A percentile compares a stretch with the other conserved stretches of the same genome.
Evolutionary conservation across 2,888 invertebrate genomes (phyloP).

Genomic region (Metallyticus violacea): DNA sequence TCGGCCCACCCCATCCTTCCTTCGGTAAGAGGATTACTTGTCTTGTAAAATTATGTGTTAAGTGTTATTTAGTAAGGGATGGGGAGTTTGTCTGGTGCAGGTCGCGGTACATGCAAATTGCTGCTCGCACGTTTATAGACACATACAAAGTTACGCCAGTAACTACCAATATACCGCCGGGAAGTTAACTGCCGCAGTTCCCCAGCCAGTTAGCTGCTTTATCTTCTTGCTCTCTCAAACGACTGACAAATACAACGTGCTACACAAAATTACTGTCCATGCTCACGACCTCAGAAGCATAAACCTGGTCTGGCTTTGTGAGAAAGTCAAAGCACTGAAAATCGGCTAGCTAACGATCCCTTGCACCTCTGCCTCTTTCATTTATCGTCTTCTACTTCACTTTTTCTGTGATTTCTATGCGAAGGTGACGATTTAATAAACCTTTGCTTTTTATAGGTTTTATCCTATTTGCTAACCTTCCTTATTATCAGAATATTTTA

Average conservation of each 20-base stretch:
- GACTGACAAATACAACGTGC: background rate
- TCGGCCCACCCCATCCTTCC: background rate
- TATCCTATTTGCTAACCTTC: too few species aligned
- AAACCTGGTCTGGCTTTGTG: background rate
- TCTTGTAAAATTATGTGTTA: slow-evolving; percentile 19
- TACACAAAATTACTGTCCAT: background rate
- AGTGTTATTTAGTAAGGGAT: slow-evolving; percentile 19
- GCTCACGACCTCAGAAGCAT: background rate
- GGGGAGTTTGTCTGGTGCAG: background rate
- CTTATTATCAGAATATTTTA: too few species aligned
- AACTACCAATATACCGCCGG: background rate
- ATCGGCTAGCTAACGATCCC: too few species aligned
- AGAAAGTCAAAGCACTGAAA: background rate
- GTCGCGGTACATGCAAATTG: background rate
- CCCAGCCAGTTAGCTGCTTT: background rate
- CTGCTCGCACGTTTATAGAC: background rate
- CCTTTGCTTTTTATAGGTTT: too few species aligned
- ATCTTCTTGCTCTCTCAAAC: background rate
- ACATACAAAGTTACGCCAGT: background rate
- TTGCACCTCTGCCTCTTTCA: too few species aligned
- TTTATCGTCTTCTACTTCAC: too few species aligned
- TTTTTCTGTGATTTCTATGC: too few species aligned
- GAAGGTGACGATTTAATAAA: too few species aligned
- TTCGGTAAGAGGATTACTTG: slow-evolving; percentile 21
- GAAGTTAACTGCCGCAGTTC: background rate